Conservation (phyloP, 1,140 invertebrate species). For the Aporrectodea caliginosa region DNA sequence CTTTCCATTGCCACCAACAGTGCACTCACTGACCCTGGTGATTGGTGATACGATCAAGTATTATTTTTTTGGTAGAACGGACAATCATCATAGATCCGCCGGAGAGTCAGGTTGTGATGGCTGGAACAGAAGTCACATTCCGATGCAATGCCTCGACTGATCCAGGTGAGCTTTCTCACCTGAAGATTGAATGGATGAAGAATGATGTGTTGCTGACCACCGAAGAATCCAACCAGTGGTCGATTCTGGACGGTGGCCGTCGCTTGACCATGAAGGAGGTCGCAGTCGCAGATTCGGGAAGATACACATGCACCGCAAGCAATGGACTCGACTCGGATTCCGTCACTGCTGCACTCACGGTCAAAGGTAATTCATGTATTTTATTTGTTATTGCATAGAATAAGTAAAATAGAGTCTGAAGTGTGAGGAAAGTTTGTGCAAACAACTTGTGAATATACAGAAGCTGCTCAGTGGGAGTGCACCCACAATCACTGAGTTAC, state of each 20-base stretch:
- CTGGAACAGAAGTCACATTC: conserved; percentile 29
- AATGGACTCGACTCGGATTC: conserved; percentile 80
- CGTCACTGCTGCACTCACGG: conserved; percentile 80
- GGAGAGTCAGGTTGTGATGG: conserved; percentile 23
- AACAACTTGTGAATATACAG: no score
- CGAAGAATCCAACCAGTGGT: conserved; percentile 54
- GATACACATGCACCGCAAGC: conserved; percentile 89
- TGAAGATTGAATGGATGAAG: conserved; percentile 82
- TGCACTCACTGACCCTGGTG: no score
- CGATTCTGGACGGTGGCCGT: background rate
- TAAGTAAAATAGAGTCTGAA: no score
- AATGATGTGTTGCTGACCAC: conserved; percentile 81
- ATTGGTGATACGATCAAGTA: no score
- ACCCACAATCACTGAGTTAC: no score
- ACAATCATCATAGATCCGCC: conserved; percentile 16
- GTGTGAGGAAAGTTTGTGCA: no score
- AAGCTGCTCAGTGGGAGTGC: no score
- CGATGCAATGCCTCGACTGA: conserved; percentile 37
- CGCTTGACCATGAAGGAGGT: conserved; percentile 83
- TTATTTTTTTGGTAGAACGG: conserved; percentile 21
- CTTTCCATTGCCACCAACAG: no score
- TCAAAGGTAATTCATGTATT: conserved; percentile 80
- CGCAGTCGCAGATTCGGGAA: conserved; percentile 85
- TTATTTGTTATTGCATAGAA: no score
- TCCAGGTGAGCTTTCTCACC: conserved; percentile 30